Conservation (phyloP, 2,113 vertebrate species). For the Sylvia atricapilla region DNA sequence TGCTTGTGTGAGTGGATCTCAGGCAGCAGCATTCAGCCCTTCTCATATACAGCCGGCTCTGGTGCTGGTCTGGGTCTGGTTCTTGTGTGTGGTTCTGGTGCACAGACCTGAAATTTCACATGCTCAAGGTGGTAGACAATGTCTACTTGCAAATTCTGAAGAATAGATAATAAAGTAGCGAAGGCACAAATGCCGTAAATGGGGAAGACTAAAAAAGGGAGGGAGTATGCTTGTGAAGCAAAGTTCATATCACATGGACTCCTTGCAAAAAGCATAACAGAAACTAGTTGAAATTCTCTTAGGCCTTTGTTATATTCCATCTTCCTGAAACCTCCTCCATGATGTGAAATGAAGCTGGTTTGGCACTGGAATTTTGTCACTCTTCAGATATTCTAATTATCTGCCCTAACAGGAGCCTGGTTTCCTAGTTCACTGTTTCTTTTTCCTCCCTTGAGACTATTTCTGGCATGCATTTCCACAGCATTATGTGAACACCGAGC, state of each 20-base stretch:
- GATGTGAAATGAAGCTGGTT: not conserved
- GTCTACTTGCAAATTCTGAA: not conserved
- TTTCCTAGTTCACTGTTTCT: slow-evolving; percentile 46
- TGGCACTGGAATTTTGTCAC: slow-evolving; percentile 25
- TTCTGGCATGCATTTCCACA: slow-evolving; percentile 27
- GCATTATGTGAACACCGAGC: not conserved
- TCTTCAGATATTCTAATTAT: slow-evolving; percentile 55
- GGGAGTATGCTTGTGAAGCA: not conserved
- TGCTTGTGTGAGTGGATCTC: fast-evolving
- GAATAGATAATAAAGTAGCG: not conserved
- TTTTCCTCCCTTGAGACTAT: slow-evolving; percentile 23
- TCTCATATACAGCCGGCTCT: not conserved
- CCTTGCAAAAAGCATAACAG: not conserved
- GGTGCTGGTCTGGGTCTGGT: not conserved
- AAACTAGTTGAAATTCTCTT: not conserved
- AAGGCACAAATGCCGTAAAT: not conserved
- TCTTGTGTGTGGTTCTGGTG: not conserved
- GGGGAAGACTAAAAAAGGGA: not conserved
- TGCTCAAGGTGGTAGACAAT: not conserved
- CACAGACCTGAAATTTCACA: not conserved
- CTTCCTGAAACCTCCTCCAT: not conserved
- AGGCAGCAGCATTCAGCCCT: not conserved
- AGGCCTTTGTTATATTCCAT: not conserved
- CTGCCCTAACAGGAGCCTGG: slow-evolving; percentile 31
- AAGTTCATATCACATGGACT: not conserved